These are phyloP conservation scores for Larimichthys polyactis DNA, from an alignment of 2,113 vertebrate genomes.

Conservation along the genomic window DNA sequence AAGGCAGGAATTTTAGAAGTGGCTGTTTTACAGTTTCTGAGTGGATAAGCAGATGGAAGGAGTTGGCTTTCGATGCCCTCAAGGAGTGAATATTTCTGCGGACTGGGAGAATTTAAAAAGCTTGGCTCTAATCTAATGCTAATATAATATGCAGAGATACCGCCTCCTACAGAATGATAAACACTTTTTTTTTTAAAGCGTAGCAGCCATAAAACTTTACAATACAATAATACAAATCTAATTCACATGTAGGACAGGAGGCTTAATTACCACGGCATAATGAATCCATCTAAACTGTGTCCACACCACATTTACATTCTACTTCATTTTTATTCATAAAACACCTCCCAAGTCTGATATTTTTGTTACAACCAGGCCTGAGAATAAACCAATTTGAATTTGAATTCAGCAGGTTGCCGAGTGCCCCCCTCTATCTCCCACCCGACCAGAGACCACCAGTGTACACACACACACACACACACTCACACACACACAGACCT, in stretches of 20 bases:
- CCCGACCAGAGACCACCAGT: constrained; percentile 74
- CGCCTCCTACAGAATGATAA: neutral
- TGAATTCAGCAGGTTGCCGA: constrained; percentile 77
- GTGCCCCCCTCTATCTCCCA: constrained; percentile 44
- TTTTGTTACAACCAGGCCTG: constrained; percentile 40
- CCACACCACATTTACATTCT: constrained; percentile 26
- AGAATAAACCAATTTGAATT: constrained; percentile 80
- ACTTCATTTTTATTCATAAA: constrained; percentile 9
- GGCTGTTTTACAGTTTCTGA: constrained; percentile 24
- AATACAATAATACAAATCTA: neutral
- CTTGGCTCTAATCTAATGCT: neutral
- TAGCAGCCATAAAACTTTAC: neutral
- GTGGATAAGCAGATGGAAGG: constrained; percentile 56
- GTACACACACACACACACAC: constrained; percentile 40
- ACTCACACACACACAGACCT: constrained; percentile 34
- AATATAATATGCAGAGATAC: neutral
- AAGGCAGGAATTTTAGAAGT: neutral
- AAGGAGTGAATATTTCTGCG: constrained; percentile 31
- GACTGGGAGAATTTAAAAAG: constrained; percentile 1
- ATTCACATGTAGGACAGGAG: neutral
- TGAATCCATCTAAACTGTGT: constrained; percentile 1
- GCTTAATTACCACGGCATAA: neutral
- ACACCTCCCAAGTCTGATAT: constrained; percentile 19
- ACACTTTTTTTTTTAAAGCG: neutral
- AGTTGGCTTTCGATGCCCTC: constrained; percentile 25